Base-by-base conservation (phyloP, 2,888 invertebrate genomes). In the Hyppa rectilinea region DNA sequence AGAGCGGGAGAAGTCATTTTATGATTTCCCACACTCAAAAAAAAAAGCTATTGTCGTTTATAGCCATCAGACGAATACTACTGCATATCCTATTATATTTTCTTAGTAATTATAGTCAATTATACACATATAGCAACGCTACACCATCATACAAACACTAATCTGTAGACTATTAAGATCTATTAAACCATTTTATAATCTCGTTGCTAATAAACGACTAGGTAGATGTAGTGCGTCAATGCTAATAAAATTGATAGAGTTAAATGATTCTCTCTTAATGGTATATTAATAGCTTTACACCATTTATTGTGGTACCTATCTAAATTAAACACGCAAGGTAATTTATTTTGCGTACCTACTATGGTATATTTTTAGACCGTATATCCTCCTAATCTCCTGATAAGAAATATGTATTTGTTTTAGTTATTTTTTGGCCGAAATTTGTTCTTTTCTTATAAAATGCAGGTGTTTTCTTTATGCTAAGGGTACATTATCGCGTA, bases 191-290 rank as follows among this genome's bases (percentile, higher is more conserved):
- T 71, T 77, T 62, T 71, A 67, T 77, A 79, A 81, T 81, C 82
- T 52, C 12, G 38, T 61, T 49, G 50, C 40, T 63, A 70, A 66
- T 61, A 49, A 61, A 71, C 62, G 31, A 43, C 38, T 45, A 49
- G n/a, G n/a, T n/a, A n/a, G n/a, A n/a, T n/a, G n/a, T 55, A 47
- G 68, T 65, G 67, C 79, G 79, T 82, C 82, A 82, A 78, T 80
- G 65, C 45, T 68, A 63, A 67, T 77, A 71, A 66, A 47, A 58
- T 58, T 75, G 47, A 59, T 78, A 26, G 74, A 69, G 38, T 56
- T 63, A 53, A 78, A 56, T 47, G 45, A 56, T 79, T 72, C 71
- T 72, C 71, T 12, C 59, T 43, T 71, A 68, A 65, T 62, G 40
- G 23, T 40, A n/a, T 71, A 64, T 53, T 79, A 81, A 72, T 81